These are phyloP conservation scores for Drosophila arizonae DNA, from an alignment of 1,140 invertebrate species.

Conservation along the genomic window DNA sequence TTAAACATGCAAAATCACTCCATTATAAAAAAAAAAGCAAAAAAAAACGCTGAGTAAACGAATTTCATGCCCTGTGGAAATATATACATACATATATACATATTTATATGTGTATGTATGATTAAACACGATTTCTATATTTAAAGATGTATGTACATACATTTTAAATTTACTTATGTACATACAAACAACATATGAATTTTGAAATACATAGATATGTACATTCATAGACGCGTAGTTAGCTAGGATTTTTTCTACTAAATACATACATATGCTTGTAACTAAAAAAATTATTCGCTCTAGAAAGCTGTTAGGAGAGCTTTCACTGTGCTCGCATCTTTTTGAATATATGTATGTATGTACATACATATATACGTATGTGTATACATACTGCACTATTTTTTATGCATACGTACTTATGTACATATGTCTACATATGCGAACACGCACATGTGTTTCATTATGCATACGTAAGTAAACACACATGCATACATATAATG, in stretches of 20 bases:
- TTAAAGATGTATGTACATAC: constrained; percentile 1
- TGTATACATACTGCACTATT: neutral
- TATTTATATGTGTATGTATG: neutral
- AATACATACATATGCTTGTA: neutral
- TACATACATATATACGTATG: neutral
- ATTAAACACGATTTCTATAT: neutral
- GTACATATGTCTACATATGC: too few species aligned
- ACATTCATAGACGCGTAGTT: too few species aligned
- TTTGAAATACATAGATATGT: too few species aligned
- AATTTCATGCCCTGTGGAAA: constrained; percentile 32
- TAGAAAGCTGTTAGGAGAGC: too few species aligned
- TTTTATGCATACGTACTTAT: neutral
- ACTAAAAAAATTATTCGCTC: too few species aligned
- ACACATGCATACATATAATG: neutral
- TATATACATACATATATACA: constrained; percentile 18
- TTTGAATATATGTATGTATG: too few species aligned
- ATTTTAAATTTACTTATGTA: neutral
- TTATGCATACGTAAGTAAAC: too few species aligned
- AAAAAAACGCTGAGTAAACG: neutral
- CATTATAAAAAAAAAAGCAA: constrained; percentile 10
- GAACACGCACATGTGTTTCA: too few species aligned
- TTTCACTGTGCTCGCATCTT: neutral
- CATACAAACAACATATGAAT: too few species aligned
- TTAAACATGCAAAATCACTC: constrained; percentile 31
- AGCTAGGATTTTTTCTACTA: too few species aligned